Evolutionary conservation across 2,113 vertebrate genomes (phyloP).

Genomic region (Labeo rohita): DNA sequence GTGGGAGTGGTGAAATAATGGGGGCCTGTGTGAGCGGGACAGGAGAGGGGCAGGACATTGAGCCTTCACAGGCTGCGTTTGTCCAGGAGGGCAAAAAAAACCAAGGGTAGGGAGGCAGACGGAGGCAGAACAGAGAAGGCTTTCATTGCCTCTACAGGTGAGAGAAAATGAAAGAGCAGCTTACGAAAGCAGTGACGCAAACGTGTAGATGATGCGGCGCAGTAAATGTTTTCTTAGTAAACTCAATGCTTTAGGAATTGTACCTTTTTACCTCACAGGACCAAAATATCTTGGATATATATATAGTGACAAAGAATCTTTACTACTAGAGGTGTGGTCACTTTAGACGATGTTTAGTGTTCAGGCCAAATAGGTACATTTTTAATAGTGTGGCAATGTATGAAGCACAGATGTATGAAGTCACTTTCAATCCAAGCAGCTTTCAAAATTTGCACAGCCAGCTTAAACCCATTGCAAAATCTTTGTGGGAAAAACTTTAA

Average conservation of each 20-base stretch:
- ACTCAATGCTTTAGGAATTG: slow-evolving; percentile 14
- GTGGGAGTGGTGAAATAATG: slow-evolving; percentile 38
- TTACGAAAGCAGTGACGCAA: slow-evolving; percentile 51
- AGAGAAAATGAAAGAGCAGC: slow-evolving; percentile 19
- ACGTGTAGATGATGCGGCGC: background rate
- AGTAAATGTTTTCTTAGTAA: slow-evolving; percentile 36
- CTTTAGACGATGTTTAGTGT: too few species aligned
- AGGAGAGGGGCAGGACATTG: background rate
- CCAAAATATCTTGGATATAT: slow-evolving; percentile 41
- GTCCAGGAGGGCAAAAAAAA: slow-evolving; percentile 18
- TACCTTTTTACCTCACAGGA: slow-evolving; percentile 31
- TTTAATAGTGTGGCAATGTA: background rate
- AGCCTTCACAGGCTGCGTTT: slow-evolving; percentile 31
- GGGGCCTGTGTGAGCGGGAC: background rate
- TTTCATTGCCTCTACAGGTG: slow-evolving; percentile 50
- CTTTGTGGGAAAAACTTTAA: too few species aligned
- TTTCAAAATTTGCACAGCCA: background rate
- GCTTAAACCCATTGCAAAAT: background rate
- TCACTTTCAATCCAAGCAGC: background rate
- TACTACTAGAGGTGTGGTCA: background rate
- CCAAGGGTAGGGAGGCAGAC: slow-evolving; percentile 6
- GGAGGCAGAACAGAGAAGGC: slow-evolving; percentile 47
- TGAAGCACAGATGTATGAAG: background rate
- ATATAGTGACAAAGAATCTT: slow-evolving; percentile 12
- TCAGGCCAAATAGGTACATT: background rate